Percentiles rank a stretch among this genome's conserved stretches.
Conservation (phyloP, 2,888 invertebrate species). For the Diabrotica balteata region DNA sequence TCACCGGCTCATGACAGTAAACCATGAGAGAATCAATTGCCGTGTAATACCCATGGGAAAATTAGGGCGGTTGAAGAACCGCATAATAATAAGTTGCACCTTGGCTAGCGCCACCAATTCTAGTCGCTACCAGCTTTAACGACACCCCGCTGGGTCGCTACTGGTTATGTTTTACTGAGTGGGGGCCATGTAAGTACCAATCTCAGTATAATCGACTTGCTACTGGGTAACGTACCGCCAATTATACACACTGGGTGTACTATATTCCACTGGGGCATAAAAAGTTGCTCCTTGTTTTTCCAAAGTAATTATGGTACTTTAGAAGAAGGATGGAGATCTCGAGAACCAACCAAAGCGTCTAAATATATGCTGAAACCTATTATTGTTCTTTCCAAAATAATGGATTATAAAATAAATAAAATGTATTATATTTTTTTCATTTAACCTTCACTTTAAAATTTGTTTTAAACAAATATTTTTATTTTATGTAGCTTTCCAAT, state of each 20-base stretch:
- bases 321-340: too few species aligned
- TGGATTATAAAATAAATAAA: too few species aligned
- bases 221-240: slow-evolving; percentile 46
- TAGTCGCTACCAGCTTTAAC: slow-evolving; percentile 44
- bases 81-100: slow-evolving; percentile 19
- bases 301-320: too few species aligned
- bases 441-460: too few species aligned
- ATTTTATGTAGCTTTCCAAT: too few species aligned
- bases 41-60: slow-evolving; percentile 9
- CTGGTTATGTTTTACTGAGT: slow-evolving; percentile 41
- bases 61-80: slow-evolving; percentile 22
- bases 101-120: slow-evolving; percentile 16
- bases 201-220: slow-evolving; percentile 38
- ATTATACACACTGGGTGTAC: slow-evolving; percentile 38
- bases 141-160: slow-evolving; percentile 44
- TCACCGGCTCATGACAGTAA: too few species aligned
- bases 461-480: too few species aligned
- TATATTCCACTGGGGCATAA: slow-evolving; percentile 10
- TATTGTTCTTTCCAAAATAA: too few species aligned
- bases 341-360: too few species aligned
- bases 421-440: too few species aligned
- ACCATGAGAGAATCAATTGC: background rate
- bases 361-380: too few species aligned
- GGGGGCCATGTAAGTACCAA: slow-evolving; percentile 36
- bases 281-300: too few species aligned